Base-by-base conservation (phyloP, 2,888 invertebrate genomes). In the Drosophila austrosaltans region DNA sequence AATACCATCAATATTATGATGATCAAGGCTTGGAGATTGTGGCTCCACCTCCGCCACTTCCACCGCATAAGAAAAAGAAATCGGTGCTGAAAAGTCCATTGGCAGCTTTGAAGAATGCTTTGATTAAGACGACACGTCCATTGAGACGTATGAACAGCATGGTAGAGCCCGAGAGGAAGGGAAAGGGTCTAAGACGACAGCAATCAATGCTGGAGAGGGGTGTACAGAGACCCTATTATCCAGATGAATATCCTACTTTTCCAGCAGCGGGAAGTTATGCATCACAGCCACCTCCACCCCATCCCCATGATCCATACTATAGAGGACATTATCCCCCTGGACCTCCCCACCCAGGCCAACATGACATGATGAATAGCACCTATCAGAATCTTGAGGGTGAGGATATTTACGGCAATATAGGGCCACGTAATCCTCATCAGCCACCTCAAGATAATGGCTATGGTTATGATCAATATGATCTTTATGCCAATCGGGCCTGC, bases 121-220 rank as follows among this genome's bases (percentile, higher is more conserved):
- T 93, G 7, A 89, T 92, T 2, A 92, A 92, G 72, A 79, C 91
- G 1, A 93, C 92, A 2, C 87, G 92, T 2, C 92, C 92, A 0
- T 67, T 92, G 64, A 81, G 92, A 1, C 90, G 93, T 16, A 93
- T 93, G 91, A 92, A 91, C 48, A 92, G 93, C 70, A 91, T 92
- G 92, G 90, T 90, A 39, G 93, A 93, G 60, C 91, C 90, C 48
- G 91, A 92, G 53, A 82, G 91, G n/a, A 90, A 90, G 53, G 82
- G 89, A 7, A 90, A 91, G 63, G 90, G 91, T 1, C 63, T 93
- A 8, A 81, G 91, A 1, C 89, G 92, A 1, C 93, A 93, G 72
- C 91, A 92, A 63, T 93, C 93, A 12, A 91, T 93, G 92, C 82
- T 92, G 76, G 92, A 93, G 69, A 80, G 91, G 5, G 90, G 91